Conservation (phyloP, 1,140 invertebrate species). For the Procambarus virginalis region DNA sequence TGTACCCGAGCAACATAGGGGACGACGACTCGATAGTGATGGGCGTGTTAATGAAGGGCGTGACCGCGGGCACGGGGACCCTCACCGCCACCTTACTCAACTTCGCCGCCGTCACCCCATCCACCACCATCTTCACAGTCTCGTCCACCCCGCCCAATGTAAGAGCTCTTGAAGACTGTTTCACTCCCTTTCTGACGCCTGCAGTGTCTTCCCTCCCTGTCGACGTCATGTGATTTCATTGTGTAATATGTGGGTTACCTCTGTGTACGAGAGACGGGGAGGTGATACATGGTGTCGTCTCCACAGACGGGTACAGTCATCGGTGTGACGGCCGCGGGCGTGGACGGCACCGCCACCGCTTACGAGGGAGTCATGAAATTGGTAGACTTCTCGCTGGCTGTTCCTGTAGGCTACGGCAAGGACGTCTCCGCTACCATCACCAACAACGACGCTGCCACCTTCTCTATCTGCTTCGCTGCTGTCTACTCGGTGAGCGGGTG, state of each 20-base stretch:
- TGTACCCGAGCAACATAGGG: background rate
- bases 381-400: conserved; percentile 17
- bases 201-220: too few relatives aligned
- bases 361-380: conserved; percentile 51
- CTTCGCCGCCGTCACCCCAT: background rate
- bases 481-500: conserved; percentile 4
- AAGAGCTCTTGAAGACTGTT: background rate
- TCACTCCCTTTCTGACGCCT: too few relatives aligned
- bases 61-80: background rate
- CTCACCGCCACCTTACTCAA: conserved; percentile 6
- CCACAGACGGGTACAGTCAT: background rate
- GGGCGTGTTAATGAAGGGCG: conserved; percentile 32
- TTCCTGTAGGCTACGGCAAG: conserved; percentile 16
- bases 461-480: conserved; percentile 37
- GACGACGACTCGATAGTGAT: conserved; percentile 35
- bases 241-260: too few relatives aligned
- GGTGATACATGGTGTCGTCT: too few relatives aligned
- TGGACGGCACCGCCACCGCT: conserved; percentile 22
- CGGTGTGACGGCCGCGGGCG: background rate
- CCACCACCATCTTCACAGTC: background rate
- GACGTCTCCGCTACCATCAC: conserved; percentile 13
- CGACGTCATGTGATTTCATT: too few relatives aligned
- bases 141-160: background rate
- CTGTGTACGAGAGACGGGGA: too few relatives aligned
- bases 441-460: background rate